Conservation (phyloP, 2,888 invertebrate genomes). For the Monopis laevigella region DNA sequence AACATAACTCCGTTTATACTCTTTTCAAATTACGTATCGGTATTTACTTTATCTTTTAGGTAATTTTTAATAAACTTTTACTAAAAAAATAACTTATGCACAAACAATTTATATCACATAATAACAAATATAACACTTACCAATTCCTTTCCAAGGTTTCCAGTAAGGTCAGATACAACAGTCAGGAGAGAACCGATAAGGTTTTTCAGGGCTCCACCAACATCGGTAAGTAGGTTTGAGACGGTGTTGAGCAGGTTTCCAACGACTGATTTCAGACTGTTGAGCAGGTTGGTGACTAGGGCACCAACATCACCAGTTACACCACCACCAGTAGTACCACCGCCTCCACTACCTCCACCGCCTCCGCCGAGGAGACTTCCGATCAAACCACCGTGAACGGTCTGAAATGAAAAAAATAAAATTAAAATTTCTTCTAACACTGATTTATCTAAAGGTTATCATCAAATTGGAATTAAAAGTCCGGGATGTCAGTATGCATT, state of each 20-base stretch:
- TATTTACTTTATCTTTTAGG: too few species aligned
- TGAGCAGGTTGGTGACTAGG: background rate
- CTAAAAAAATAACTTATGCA: too few species aligned
- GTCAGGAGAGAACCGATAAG: constrained; percentile 3
- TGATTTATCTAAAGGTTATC: too few species aligned
- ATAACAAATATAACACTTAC: constrained; percentile 4
- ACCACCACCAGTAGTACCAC: background rate
- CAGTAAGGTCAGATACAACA: constrained; percentile 2
- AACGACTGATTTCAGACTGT: background rate
- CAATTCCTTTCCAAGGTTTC: constrained; percentile 6
- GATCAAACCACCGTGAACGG: background rate
- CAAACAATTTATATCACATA: too few species aligned
- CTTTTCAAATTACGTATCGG: too few species aligned
- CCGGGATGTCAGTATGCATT: too few species aligned
- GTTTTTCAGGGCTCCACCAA: background rate
- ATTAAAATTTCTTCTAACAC: too few species aligned
- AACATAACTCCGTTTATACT: too few species aligned
- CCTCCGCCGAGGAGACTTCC: background rate
- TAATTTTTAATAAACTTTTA: too few species aligned
- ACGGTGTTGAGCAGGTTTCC: background rate
- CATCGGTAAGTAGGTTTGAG: background rate
- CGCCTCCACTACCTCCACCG: background rate
- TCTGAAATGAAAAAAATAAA: too few species aligned
- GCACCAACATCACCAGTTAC: background rate
- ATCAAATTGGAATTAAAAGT: too few species aligned